Base-by-base conservation (phyloP, 2,888 invertebrate genomes). In the Alloplasta piceator region DNA sequence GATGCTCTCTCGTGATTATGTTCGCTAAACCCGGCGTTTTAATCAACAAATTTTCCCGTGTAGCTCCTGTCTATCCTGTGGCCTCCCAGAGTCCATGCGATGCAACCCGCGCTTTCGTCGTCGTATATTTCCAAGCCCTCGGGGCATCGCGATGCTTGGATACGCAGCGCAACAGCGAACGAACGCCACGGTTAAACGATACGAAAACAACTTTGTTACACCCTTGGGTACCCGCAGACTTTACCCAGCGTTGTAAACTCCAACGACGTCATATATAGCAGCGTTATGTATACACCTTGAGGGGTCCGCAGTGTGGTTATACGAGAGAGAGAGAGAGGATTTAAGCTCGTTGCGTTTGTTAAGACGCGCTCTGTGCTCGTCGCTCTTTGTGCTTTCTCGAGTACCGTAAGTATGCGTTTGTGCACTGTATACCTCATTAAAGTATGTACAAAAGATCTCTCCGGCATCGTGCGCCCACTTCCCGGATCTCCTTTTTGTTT, bases 181-280 rank as follows among this genome's bases (percentile, higher is more conserved):
- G 58, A 80, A 78, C 60, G 71, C 79, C 41, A 82, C 84, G 83
- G 84, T 86, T 87, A 86, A 86, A 85, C 85, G 83, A 83, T 86
- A 83, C 80, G 83, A 83, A 81, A 86, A 87, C 86, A 86, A 85
- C 84, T 86, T 84, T 85, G 85, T 84, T 85, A 80, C 78, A 78
- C 82, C 75, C 83, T 76, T 61, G 76, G 56, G 67, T 80, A 68
- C 50, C 50, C 48, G 58, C 64, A 67, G 58, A 71, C 38, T 72
- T 58, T 52, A 41, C 43, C 46, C 16, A 67, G 52, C 66, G 60
- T 46, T 43, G 63, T 63, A 26, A 26, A 55, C 43, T 10, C 5
- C 26, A 46, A 61, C 14, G 36, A 41, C 41, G 12, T 68, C 41
- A 50, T 56, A 46, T 56, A 64, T 36, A 46, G n/a, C 50, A 14